A percentile compares a stretch with the other conserved stretches of the same genome.
phyloP scores from a whole-genome alignment of 2,113 vertebrate genomes.

The Podarcis raffonei region DNA sequence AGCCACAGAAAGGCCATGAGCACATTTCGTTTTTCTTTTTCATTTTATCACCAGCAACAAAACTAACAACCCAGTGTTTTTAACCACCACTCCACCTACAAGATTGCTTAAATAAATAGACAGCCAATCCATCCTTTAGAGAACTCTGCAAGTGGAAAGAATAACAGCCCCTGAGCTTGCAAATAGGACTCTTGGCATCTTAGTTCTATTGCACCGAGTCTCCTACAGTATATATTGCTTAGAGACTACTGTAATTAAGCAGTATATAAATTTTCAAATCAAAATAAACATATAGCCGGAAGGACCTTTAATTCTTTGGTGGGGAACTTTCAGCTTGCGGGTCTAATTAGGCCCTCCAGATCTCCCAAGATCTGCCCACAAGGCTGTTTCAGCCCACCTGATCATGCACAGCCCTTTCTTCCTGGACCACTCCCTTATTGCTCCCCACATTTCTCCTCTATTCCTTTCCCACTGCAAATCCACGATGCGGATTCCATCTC shows the following conservation, averaged over 20 bases:
- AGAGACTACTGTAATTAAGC: too few relatives aligned
- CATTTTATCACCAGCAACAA: conserved; percentile 43
- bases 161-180: neutral
- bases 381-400: neutral
- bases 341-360: too few relatives aligned
- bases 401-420: neutral
- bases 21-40: conserved; percentile 19
- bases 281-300: neutral
- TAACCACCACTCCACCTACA: neutral
- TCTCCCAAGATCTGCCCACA: neutral
- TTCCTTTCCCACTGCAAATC: neutral
- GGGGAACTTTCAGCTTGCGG: neutral
- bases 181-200: neutral
- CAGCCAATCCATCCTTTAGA: neutral
- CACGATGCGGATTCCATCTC: neutral
- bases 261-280: too few relatives aligned
- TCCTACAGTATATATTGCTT: too few relatives aligned
- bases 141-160: neutral
- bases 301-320: rapidly evolving
- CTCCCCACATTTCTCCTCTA: neutral
- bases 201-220: too few relatives aligned
- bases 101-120: conserved; percentile 14
- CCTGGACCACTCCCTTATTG: too few relatives aligned
- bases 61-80: neutral
- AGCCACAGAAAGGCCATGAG: conserved; percentile 15